Evolutionary conservation across 2,888 invertebrate species (phyloP).

Genomic region (Epistrophe eligans): DNA sequence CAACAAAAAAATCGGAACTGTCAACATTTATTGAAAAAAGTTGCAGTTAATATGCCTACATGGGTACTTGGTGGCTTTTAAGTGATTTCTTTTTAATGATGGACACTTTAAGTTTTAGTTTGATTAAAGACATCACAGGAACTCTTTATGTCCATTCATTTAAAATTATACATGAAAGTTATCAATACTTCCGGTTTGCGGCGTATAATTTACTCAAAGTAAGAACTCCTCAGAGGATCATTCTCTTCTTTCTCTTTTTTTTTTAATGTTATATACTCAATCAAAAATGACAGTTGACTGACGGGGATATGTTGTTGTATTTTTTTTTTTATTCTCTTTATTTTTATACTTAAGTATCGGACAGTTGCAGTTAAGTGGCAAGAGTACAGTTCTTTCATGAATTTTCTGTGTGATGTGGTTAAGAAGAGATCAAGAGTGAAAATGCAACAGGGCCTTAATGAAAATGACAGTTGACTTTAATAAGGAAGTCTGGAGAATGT

Average conservation of each 20-base stretch:
- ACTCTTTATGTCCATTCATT: conserved; percentile 25
- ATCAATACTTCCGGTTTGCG: conserved; percentile 61
- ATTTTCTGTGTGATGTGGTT: background rate
- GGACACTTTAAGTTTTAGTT: conserved; percentile 7
- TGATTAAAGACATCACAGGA: background rate
- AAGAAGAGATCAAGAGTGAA: conserved; percentile 40
- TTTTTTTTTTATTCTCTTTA: background rate
- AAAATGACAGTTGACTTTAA: conserved; percentile 48
- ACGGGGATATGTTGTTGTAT: conserved; percentile 36
- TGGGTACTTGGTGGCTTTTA: no score
- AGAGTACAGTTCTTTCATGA: conserved; percentile 16
- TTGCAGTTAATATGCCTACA: background rate
- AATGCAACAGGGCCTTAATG: conserved; percentile 17
- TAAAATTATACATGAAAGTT: conserved; percentile 24
- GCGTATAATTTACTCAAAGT: conserved; percentile 31
- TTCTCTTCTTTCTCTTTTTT: background rate
- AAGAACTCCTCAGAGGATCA: background rate
- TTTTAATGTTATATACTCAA: conserved; percentile 39
- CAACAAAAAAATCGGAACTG: conserved; percentile 3
- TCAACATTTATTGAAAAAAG: conserved; percentile 22
- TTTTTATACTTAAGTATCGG: conserved; percentile 42
- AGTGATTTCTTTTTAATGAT: conserved; percentile 3
- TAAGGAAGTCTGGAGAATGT: conserved; percentile 66
- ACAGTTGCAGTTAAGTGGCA: conserved; percentile 51
- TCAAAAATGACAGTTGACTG: conserved; percentile 70